phyloP scores from a whole-genome alignment of 1,140 invertebrate genomes.

The Atopsyche davidsoni region DNA sequence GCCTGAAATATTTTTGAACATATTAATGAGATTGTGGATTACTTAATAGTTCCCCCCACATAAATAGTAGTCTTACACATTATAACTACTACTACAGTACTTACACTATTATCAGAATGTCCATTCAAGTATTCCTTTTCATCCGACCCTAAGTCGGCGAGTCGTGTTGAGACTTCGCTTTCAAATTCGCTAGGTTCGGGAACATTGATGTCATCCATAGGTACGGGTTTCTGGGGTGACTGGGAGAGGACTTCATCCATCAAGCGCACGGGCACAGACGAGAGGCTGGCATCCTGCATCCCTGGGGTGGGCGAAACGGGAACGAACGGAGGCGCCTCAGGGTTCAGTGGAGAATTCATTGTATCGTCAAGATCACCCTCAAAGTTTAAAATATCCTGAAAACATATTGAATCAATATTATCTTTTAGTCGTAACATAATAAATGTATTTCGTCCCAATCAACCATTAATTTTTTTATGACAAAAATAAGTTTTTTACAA shows the following conservation, averaged over 20 bases:
- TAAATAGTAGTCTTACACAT: no score
- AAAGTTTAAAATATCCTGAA: no score
- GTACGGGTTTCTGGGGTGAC: constrained; percentile 54
- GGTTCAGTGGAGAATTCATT: constrained; percentile 66
- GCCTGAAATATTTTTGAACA: constrained; percentile 24
- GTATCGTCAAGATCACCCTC: constrained; percentile 34
- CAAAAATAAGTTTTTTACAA: no score
- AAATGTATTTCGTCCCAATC: no score
- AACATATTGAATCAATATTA: no score
- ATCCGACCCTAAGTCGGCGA: constrained; percentile 51
- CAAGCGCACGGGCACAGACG: constrained; percentile 29
- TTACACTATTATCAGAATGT: constrained; percentile 37
- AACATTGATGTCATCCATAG: constrained; percentile 56
- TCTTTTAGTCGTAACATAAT: no score
- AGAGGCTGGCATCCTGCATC: constrained; percentile 30
- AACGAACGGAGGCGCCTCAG: constrained; percentile 66
- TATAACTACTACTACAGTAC: no score
- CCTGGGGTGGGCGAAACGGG: constrained; percentile 51
- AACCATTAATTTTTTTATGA: no score
- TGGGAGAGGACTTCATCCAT: constrained; percentile 54
- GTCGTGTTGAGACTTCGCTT: constrained; percentile 52
- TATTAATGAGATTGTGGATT: no score
- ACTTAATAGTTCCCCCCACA: no score
- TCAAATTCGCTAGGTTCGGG: constrained; percentile 58
- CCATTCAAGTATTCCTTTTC: constrained; percentile 49